Conservation (phyloP, 1,140 invertebrate genomes). For the Muscidifurax raptorellus region DNA sequence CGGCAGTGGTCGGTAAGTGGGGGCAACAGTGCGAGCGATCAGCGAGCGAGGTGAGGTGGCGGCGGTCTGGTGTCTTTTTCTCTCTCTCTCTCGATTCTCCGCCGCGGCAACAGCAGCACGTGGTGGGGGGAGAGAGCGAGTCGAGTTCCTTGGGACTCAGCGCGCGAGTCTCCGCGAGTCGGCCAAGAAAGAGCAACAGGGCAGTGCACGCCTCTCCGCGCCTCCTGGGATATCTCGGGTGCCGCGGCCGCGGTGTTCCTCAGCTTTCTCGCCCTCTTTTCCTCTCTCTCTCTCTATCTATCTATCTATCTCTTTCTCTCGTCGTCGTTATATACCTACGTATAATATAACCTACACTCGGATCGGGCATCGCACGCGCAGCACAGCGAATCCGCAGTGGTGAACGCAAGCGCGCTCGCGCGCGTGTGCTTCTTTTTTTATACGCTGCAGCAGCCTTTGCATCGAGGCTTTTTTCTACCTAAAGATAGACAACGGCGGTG, state of each 20-base stretch:
- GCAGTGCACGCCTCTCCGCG: conserved; percentile 58
- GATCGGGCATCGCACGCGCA: neutral
- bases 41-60: neutral
- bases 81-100: neutral
- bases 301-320: neutral
- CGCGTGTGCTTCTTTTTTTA: neutral
- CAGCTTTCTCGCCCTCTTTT: conserved; percentile 1
- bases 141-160: neutral
- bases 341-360: neutral
- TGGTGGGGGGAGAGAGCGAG: neutral
- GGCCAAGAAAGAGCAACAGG: conserved; percentile 65
- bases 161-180: conserved; percentile 43
- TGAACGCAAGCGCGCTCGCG: neutral
- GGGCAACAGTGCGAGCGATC: neutral
- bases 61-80: neutral
- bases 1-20: neutral
- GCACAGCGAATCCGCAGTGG: neutral
- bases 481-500: neutral
- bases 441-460: neutral
- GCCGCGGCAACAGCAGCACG: neutral
- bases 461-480: neutral
- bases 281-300: conserved; percentile 8
- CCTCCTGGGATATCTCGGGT: conserved; percentile 36
- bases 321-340: neutral
- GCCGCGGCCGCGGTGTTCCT: neutral